Percentiles rank a stretch among this genome's conserved stretches.
Conservation (phyloP, 2,797 vertebrate species). For the Eremophila alpestris region DNA sequence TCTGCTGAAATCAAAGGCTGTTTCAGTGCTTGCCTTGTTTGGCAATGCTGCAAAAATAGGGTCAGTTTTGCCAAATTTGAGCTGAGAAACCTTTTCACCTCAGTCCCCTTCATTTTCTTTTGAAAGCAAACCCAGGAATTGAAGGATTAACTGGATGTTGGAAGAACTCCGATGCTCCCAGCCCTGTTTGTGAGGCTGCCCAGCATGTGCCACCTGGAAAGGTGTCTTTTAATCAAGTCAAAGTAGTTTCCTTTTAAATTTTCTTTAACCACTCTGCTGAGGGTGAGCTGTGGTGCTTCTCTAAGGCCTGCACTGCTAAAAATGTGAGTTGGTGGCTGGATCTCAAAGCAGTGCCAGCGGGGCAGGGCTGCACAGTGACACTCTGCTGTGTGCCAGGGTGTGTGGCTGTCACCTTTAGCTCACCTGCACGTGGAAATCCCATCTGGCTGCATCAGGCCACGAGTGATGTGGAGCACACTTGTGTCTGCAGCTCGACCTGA, state of each 20-base stretch:
- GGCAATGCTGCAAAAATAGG: not conserved
- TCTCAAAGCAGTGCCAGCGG: rapidly evolving
- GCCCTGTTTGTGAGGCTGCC: not conserved
- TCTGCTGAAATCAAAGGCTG: not conserved
- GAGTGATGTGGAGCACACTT: not conserved
- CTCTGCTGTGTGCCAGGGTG: not conserved
- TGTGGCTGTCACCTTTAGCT: not conserved
- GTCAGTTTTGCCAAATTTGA: slow-evolving; percentile 1
- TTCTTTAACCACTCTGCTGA: not conserved
- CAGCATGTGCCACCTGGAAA: not conserved
- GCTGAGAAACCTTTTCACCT: not conserved
- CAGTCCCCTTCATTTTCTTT: not conserved
- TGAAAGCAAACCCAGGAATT: not conserved
- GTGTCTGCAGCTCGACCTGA: not conserved
- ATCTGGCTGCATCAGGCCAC: not conserved
- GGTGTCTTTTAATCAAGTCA: not conserved
- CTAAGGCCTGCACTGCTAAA: not conserved
- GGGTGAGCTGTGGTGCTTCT: rapidly evolving
- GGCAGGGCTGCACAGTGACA: not conserved
- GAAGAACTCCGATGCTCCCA: not conserved
- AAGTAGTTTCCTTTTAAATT: slow-evolving; percentile 21
- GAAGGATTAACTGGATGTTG: not conserved
- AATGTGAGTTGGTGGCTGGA: not conserved
- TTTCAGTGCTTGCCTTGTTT: slow-evolving; percentile 11
- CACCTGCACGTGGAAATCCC: not conserved